These are phyloP conservation scores for Coelopa pilipes DNA, from an alignment of 2,888 invertebrate genomes.

Conservation along the genomic window DNA sequence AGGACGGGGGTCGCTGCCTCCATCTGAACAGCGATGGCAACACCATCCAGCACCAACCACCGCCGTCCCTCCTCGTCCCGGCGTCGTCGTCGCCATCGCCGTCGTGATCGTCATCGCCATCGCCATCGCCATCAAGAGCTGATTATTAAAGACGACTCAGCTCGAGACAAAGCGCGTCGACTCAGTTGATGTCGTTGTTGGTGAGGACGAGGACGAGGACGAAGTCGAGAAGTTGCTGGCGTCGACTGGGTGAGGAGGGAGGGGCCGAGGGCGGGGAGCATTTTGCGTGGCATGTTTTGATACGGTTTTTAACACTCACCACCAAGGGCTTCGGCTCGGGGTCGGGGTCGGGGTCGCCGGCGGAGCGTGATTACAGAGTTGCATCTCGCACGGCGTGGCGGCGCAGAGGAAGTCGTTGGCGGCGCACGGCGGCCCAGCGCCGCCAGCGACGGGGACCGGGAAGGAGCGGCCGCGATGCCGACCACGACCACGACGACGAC, in stretches of 20 bases:
- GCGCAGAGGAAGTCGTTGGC: conserved; percentile 28
- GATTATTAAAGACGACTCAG: not conserved
- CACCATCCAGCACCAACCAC: not conserved
- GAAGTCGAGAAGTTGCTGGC: too few species aligned
- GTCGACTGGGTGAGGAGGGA: not conserved
- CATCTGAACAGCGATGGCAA: not conserved
- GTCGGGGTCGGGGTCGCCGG: not conserved
- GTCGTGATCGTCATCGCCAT: not conserved
- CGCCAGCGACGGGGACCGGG: too few species aligned
- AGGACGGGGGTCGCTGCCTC: too few species aligned
- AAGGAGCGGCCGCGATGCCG: too few species aligned
- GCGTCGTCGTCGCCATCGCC: not conserved
- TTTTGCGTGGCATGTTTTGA: conserved; percentile 52
- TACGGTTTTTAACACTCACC: conserved; percentile 42
- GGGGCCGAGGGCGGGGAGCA: conserved; percentile 15
- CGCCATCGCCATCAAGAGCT: not conserved
- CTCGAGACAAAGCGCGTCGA: conserved; percentile 8
- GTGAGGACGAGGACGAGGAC: not conserved
- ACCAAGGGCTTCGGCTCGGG: not conserved
- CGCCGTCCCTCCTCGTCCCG: too few species aligned
- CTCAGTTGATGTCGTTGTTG: not conserved
- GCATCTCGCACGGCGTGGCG: conserved; percentile 11
- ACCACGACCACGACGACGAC: too few species aligned
- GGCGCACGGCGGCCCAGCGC: not conserved
- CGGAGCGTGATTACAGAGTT: not conserved